Percentiles rank a stretch among this genome's conserved stretches.
These are phyloP conservation scores for Syrmaticus mikado DNA, from an alignment of 2,113 vertebrate species.

Conservation along the genomic window DNA sequence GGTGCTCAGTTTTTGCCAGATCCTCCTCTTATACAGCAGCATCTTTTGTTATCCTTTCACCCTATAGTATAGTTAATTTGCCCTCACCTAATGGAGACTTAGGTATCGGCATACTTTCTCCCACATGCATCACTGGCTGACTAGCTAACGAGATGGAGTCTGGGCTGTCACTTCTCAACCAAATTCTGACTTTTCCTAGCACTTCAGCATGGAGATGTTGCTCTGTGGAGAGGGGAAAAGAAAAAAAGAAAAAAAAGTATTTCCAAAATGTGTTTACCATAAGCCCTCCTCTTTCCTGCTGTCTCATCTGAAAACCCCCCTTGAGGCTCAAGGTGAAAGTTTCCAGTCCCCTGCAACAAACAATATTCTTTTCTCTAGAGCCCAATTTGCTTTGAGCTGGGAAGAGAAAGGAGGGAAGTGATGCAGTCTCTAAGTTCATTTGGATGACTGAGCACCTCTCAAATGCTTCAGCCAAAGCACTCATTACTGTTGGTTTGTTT, in stretches of 20 bases:
- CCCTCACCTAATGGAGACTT: background rate
- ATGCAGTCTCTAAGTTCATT: background rate
- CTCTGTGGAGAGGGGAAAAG: background rate
- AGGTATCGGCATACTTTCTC: background rate
- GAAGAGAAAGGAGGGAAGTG: background rate
- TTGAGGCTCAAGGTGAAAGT: background rate
- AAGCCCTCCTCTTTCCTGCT: background rate
- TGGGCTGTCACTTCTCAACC: background rate
- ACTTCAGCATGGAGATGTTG: background rate
- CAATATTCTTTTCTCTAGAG: background rate
- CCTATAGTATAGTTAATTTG: background rate
- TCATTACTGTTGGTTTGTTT: background rate
- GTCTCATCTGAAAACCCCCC: background rate
- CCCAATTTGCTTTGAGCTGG: background rate
- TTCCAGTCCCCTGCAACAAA: background rate
- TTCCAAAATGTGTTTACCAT: background rate
- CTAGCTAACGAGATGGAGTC: background rate
- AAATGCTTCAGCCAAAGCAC: constrained; percentile 1
- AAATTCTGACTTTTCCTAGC: background rate
- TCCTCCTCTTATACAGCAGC: background rate
- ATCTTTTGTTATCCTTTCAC: background rate
- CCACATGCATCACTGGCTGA: background rate
- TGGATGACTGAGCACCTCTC: background rate
- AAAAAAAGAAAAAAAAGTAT: background rate
- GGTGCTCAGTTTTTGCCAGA: background rate